Conservation (phyloP, 2,797 vertebrate species). For the Enteromius treurensis region DNA sequence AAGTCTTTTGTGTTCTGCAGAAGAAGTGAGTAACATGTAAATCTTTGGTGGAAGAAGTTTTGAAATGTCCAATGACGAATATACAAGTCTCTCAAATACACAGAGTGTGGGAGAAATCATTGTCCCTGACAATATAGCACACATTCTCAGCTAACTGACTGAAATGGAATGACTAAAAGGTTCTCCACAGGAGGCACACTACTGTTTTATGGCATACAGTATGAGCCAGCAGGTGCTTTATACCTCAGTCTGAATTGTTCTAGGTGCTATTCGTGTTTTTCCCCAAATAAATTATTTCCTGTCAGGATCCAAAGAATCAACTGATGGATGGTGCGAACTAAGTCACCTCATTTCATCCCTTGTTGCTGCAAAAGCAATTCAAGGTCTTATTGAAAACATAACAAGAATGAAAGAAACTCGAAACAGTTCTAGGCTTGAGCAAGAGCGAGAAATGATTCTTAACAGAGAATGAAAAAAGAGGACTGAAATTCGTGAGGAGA, state of each 20-base stretch:
- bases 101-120: background rate
- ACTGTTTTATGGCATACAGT: background rate
- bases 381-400: slow-evolving; percentile 15
- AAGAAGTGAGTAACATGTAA: background rate
- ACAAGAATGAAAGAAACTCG: background rate
- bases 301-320: slow-evolving; percentile 1
- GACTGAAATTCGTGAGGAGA: background rate
- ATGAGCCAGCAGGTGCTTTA: background rate
- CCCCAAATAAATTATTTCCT: slow-evolving; percentile 3
- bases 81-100: background rate
- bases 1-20: background rate
- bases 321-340: background rate
- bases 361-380: slow-evolving; percentile 19
- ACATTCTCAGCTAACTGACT: background rate
- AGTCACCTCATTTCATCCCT: background rate
- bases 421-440: background rate
- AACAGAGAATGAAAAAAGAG: background rate
- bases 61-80: background rate
- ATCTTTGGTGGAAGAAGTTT: background rate
- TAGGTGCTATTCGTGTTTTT: background rate
- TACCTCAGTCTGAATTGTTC: background rate
- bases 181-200: background rate
- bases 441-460: slow-evolving; percentile 3
- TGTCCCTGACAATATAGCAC: background rate
- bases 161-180: background rate